Evolutionary conservation across 2,113 vertebrate genomes (phyloP), one percentile per base, ranked within the genome.

Genomic region (Laterallus jamaicensis): DNA sequence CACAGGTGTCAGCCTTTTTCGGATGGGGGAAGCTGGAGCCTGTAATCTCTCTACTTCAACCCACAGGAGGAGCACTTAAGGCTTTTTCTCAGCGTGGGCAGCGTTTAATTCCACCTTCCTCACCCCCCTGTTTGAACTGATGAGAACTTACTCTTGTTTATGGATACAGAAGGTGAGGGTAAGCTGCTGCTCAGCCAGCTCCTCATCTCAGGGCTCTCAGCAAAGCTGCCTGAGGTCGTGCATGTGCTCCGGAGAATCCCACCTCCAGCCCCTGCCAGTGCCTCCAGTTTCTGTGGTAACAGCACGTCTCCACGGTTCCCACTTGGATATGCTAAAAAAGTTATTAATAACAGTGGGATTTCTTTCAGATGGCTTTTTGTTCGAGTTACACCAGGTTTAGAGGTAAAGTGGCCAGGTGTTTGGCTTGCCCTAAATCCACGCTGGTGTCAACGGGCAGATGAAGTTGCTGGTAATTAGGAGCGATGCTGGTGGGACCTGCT

Each of bases 221-320:
- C 2, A 47, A 26, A 82, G 56, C 81, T 84, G 58, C 58, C 39
- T 31, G 31, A 83, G 92, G 90, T 82, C 44, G 5, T 68, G 67
- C 24, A 71, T 42, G 70, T 2, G 44, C 79, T 11, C 0, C 15
- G 83, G 91, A 96, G 86, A 63, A 90, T 78, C 62, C 91, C 94
- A 91, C 86, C 90, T 28, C 74, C 81, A 90, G 70, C 78, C 79
- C 84, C 44, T 68, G 50, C 44, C 69, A 17, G 35, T 7, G 56
- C 42, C 83, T 93, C 58, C 79, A 64, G 97, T 97, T 97, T 96
- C 96, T 97, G 94, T 97, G 96, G 96, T 63, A 96, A 97, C 97
- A 92, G 91, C 83, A 74, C 47, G 82, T 93, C 95, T 69, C 37
- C 86, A 47, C 60, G 0, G 67, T 71, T 94, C 54, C 88, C 73